phyloP scores from a whole-genome alignment of 2,888 invertebrate species.

The Ectemnius continuus region DNA sequence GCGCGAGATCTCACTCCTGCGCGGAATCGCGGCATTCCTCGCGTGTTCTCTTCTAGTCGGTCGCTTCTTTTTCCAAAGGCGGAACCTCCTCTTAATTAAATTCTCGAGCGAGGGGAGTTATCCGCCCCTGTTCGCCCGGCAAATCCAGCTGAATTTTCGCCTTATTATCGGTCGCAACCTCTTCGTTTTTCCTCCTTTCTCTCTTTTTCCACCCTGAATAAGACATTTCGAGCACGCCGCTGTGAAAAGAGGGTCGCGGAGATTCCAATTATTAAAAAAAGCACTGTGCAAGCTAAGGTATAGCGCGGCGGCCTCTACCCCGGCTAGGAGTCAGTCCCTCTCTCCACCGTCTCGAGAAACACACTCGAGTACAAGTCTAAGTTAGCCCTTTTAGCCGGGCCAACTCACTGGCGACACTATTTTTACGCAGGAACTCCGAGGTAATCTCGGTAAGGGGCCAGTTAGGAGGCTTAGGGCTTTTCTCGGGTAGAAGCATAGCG shows the following conservation, averaged over 20 bases:
- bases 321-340: no score
- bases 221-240: constrained; percentile 32
- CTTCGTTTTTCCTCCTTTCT: constrained; percentile 5
- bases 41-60: constrained; percentile 9
- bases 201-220: constrained; percentile 16
- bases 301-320: no score
- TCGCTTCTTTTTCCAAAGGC: constrained; percentile 45
- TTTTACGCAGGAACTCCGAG: constrained; percentile 13
- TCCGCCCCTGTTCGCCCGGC: constrained; percentile 11
- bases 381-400: neutral
- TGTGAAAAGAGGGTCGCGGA: neutral
- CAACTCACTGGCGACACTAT: neutral
- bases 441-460: constrained; percentile 23
- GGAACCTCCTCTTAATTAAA: constrained; percentile 52
- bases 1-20: constrained; percentile 26
- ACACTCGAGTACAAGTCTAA: no score
- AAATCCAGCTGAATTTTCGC: constrained; percentile 49
- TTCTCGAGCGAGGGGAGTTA: constrained; percentile 34
- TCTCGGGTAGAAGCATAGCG: constrained; percentile 8
- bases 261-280: constrained; percentile 48
- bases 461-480: constrained; percentile 13
- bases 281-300: constrained; percentile 6
- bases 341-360: no score
- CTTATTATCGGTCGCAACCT: constrained; percentile 41
- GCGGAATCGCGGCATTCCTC: constrained; percentile 16